Base-by-base conservation (phyloP, 2,797 vertebrate species). In the Tapera naevia region DNA sequence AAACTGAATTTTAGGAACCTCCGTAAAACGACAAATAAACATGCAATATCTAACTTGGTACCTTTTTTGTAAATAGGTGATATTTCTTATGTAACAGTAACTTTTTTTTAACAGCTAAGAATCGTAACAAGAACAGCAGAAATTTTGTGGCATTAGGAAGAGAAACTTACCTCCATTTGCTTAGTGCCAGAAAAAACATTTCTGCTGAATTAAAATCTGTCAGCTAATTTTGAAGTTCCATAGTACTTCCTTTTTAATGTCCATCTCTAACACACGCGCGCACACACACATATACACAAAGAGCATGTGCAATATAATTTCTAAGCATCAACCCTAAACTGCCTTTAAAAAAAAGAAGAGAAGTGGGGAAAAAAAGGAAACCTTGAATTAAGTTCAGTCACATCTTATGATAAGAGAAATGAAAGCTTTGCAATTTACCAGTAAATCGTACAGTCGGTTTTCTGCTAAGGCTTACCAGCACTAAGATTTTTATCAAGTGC, bases 161-260 rank as follows among this genome's bases (percentile, higher is more conserved):
- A 70, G n/a, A 73, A 56, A 96, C 94, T 96, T 93, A 95, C 95
- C 91, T 95, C 66, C 39, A 60, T 13, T 27, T 91, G 79, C 65
- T 86, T 86, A 89, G 25, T 65, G 43, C 11, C 83, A 92, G 46
- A 61, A 85, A 85, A 94, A 89, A n/a, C 45, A 85, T 37, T 89
- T 65, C 71, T 80, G 70, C 70, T 62, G 45, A 85, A 82, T 37
- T 79, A 58, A 80, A 76, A 58, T 15, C 32, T 92, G 37, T 8
- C 41, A 70, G 54, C 57, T 91, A 50, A 60, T 58, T 80, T 71
- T 71, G 33, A 57, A 84, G 21, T 58, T 65, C 21, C n/a, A 69
- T 16, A 67, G 14, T n/a, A 43, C 22, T n/a, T 58, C n/a, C 27
- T 17, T 58, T 69, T 54, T 30, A 75, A 61, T 27, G 64, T 0